Percentiles rank a stretch among this genome's conserved stretches.
Conservation (phyloP, 1,140 invertebrate species). For the Meloidogyne floridensis region DNA sequence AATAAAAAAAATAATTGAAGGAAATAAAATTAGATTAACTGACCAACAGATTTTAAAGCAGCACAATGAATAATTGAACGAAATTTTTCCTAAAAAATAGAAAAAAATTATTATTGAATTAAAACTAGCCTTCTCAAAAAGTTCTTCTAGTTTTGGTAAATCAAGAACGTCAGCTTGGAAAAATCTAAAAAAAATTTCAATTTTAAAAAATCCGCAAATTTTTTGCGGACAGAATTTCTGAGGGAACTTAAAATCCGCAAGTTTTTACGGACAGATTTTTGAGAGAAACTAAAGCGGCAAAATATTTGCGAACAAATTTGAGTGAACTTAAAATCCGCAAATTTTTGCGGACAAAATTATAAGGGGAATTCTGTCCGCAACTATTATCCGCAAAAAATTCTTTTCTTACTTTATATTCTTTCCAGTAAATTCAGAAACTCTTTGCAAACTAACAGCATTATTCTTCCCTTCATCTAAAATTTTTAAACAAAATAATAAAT, state of each 20-base stretch:
- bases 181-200: conserved; percentile 34
- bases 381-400: too few species aligned
- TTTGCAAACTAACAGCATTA: too few species aligned
- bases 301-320: too few species aligned
- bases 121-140: conserved; percentile 61
- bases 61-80: conserved; percentile 95
- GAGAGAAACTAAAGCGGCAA: too few species aligned
- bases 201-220: neutral
- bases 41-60: conserved; percentile 90
- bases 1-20: neutral
- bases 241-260: neutral
- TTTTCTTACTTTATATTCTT: too few species aligned
- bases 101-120: neutral
- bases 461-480: too few species aligned
- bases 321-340: too few species aligned
- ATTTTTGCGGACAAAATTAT: too few species aligned
- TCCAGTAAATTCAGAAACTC: too few species aligned
- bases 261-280: too few species aligned
- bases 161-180: conserved; percentile 66
- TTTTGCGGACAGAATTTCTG: neutral
- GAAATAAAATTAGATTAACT: neutral
- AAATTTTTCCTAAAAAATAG: conserved; percentile 76
- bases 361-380: too few species aligned
- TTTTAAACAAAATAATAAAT: too few species aligned
- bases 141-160: conserved; percentile 46